Percentiles rank a stretch among this genome's conserved stretches.
Evolutionary conservation across 1,140 invertebrate species (phyloP).

Genomic region (Brachionus paranguensis): DNA sequence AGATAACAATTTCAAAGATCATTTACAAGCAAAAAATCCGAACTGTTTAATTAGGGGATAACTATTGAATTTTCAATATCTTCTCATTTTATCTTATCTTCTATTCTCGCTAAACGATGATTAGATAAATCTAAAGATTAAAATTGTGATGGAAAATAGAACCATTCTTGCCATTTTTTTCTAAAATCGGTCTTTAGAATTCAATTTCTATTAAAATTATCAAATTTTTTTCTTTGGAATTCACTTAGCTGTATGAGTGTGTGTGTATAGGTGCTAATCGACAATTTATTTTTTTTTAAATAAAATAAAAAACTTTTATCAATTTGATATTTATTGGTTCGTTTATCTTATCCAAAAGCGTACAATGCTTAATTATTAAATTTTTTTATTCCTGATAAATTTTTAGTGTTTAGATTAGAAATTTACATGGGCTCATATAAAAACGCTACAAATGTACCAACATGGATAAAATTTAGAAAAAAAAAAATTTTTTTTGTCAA

Average conservation of each 20-base stretch:
- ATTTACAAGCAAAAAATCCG: not conserved
- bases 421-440: not conserved
- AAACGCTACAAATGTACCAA: not conserved
- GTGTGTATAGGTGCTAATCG: no score
- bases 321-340: conserved; percentile 31
- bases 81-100: not conserved
- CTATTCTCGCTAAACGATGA: not conserved
- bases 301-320: not conserved
- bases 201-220: no score
- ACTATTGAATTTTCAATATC: not conserved
- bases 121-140: conserved; percentile 22
- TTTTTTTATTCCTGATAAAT: conserved; percentile 6
- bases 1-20: conserved; percentile 4
- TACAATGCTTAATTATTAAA: conserved; percentile 19
- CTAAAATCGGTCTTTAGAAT: no score
- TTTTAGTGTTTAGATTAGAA: conserved; percentile 34
- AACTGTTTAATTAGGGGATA: not conserved
- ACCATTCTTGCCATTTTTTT: not conserved
- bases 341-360: conserved; percentile 35
- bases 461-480: not conserved
- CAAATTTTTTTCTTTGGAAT: no score
- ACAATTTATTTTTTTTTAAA: no score
- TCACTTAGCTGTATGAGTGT: not conserved
- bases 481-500: not conserved
- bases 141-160: not conserved